These are phyloP conservation scores for Perognathus longimembris DNA, from an alignment of 2,113 vertebrate genomes.

Conservation along the genomic window DNA sequence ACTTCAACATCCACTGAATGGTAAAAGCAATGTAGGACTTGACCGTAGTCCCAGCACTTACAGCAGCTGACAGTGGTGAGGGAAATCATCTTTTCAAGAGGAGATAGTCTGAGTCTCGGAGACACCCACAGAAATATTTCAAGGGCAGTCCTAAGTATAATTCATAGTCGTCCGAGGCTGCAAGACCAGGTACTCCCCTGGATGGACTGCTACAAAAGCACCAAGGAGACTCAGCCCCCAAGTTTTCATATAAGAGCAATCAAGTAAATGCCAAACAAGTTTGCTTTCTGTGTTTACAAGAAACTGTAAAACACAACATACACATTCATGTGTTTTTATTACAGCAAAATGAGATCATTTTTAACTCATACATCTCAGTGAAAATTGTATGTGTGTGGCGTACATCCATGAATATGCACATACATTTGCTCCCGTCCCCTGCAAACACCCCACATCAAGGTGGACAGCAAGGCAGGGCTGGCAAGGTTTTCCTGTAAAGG, in stretches of 20 bases:
- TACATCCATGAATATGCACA: too few species aligned
- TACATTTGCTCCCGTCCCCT: background rate
- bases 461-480: background rate
- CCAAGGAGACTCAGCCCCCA: background rate
- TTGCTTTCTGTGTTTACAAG: background rate
- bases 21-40: background rate
- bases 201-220: too few species aligned
- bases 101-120: too few species aligned
- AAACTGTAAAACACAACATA: background rate
- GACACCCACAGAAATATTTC: background rate
- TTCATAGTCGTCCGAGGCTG: too few species aligned
- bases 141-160: background rate
- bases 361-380: background rate
- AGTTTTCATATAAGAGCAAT: background rate
- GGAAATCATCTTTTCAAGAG: background rate
- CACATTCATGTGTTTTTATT: background rate
- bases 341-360: too few species aligned
- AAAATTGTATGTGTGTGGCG: background rate
- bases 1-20: too few species aligned
- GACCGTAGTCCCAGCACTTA: background rate
- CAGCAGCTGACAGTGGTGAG: rapidly evolving
- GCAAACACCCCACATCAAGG: background rate
- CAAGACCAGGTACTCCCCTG: too few species aligned
- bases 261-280: background rate
- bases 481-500: background rate